phyloP scores from a whole-genome alignment of 2,113 vertebrate species.

The Serilophus lunatus region DNA sequence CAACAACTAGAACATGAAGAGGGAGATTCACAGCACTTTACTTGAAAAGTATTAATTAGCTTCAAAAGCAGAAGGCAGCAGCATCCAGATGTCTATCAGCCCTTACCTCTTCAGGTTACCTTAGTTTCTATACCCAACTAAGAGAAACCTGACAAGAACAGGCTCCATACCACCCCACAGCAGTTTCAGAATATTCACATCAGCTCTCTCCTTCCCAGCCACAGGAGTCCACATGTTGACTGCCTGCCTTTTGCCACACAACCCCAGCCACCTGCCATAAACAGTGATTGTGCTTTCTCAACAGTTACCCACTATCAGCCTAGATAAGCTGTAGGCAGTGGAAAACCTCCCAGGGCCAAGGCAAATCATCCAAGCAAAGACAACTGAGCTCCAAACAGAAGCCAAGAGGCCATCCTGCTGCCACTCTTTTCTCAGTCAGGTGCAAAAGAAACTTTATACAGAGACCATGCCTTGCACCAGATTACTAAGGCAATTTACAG shows the following conservation, averaged over 20 bases:
- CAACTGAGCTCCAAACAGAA: not conserved
- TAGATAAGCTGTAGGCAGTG: not conserved
- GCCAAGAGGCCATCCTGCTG: not conserved
- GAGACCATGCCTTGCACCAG: not conserved
- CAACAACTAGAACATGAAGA: not conserved
- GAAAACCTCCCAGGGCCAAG: not conserved
- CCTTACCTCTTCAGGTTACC: not conserved
- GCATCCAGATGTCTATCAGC: not conserved
- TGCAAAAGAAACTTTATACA: not conserved
- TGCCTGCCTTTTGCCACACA: not conserved
- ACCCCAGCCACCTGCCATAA: not conserved
- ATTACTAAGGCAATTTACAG: not conserved
- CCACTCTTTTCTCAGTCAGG: not conserved
- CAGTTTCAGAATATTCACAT: not conserved
- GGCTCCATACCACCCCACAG: rapidly evolving
- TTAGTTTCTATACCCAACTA: not conserved
- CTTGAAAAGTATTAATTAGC: not conserved
- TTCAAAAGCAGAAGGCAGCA: not conserved
- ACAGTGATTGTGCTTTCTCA: not conserved
- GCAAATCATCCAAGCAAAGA: not conserved
- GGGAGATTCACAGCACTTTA: not conserved
- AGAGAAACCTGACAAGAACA: not conserved
- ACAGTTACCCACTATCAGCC: not conserved
- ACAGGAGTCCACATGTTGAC: not conserved
- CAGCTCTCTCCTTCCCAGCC: not conserved